Conservation (phyloP, 2,797 vertebrate species). For the Anguilla pacifica region DNA sequence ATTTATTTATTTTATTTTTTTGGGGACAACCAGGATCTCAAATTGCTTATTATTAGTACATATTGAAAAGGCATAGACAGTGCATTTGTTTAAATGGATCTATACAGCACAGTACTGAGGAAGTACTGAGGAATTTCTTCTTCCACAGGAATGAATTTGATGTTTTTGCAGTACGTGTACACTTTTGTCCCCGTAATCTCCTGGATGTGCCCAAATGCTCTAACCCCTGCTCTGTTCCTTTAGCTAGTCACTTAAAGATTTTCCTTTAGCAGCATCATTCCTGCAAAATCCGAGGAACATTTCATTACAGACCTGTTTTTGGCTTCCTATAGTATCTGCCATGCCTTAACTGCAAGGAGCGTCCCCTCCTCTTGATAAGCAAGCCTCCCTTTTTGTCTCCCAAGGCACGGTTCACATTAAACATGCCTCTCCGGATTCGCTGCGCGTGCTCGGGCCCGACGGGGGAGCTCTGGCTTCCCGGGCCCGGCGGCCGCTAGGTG, state of each 20-base stretch:
- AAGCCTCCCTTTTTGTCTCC: conserved; percentile 12
- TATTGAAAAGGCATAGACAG: neutral
- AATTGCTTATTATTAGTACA: neutral
- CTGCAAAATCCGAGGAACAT: neutral
- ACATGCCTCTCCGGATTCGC: conserved; percentile 13
- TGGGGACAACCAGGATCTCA: neutral
- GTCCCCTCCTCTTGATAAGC: neutral
- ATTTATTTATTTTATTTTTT: neutral
- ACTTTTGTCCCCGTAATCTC: neutral
- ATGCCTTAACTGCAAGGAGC: neutral
- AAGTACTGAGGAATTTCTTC: neutral
- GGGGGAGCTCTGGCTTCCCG: neutral
- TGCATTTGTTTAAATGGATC: neutral
- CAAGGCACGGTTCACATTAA: conserved; percentile 21
- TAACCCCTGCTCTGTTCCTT: neutral
- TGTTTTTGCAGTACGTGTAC: neutral
- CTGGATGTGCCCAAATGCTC: neutral
- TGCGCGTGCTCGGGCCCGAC: conserved; percentile 20
- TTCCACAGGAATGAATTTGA: neutral
- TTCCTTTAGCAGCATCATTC: neutral
- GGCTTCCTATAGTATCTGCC: neutral
- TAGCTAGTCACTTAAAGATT: neutral
- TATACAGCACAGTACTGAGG: neutral
- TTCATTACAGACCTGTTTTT: neutral
- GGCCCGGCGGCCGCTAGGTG: conserved; percentile 66